Conservation (phyloP, 2,113 vertebrate genomes). For the Cavia porcellus region DNA sequence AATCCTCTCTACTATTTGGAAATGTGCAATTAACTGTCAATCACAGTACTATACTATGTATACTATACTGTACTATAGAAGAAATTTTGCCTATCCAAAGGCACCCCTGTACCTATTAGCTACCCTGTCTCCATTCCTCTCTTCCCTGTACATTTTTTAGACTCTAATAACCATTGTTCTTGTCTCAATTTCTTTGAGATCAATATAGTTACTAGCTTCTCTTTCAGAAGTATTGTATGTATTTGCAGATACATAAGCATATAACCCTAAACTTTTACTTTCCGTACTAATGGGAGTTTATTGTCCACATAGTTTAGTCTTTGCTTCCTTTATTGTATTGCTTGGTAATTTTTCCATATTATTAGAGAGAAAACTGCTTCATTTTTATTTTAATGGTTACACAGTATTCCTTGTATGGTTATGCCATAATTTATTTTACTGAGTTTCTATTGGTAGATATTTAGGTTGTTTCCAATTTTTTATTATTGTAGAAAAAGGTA, state of each 20-base stretch:
- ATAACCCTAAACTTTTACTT: constrained; percentile 14
- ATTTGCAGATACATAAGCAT: background rate
- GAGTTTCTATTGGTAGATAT: background rate
- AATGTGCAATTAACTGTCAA: background rate
- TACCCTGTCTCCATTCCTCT: background rate
- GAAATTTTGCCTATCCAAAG: background rate
- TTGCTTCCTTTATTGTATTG: background rate
- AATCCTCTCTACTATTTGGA: background rate
- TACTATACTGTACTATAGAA: background rate
- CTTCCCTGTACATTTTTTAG: background rate
- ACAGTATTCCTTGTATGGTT: background rate
- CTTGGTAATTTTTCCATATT: background rate
- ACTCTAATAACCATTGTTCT: background rate
- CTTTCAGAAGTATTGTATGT: background rate
- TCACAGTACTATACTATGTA: background rate
- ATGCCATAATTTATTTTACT: background rate
- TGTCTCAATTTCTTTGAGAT: background rate
- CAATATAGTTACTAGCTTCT: background rate
- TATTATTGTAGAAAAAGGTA: background rate
- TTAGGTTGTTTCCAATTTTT: background rate
- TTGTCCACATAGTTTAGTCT: background rate
- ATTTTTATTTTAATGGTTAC: background rate
- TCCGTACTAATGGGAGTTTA: background rate
- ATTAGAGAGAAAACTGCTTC: background rate
- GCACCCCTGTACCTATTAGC: background rate